A percentile compares a stretch with the other conserved stretches of the same genome.
phyloP scores from a whole-genome alignment of 2,888 invertebrate genomes.

The Cyaniris semiargus region DNA sequence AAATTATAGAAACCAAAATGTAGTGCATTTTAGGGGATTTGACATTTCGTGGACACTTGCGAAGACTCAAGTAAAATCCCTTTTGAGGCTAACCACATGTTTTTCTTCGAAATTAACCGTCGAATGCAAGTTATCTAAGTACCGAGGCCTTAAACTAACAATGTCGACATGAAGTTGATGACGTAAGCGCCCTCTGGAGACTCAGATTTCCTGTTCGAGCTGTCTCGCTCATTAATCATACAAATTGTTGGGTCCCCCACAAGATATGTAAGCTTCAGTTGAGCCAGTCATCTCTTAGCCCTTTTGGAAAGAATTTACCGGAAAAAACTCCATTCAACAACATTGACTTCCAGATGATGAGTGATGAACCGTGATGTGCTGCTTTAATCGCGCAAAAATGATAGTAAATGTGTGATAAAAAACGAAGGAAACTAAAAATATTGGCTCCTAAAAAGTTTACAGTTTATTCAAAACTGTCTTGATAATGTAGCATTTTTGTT shows the following conservation, averaged over 20 bases:
- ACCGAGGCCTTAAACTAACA: background rate
- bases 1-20: too few relatives aligned
- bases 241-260: conserved; percentile 54
- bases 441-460: too few relatives aligned
- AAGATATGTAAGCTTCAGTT: conserved; percentile 60
- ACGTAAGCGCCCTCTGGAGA: conserved; percentile 58
- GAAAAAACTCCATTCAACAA: conserved; percentile 50
- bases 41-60: too few relatives aligned
- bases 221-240: conserved; percentile 59
- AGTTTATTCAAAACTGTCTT: too few relatives aligned
- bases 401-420: background rate
- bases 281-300: conserved; percentile 64
- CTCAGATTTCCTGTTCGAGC: conserved; percentile 49
- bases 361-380: conserved; percentile 37
- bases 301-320: conserved; percentile 50
- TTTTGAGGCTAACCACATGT: background rate
- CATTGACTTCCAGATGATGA: conserved; percentile 44
- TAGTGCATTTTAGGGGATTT: too few relatives aligned
- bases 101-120: background rate
- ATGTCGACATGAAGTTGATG: conserved; percentile 46
- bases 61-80: background rate
- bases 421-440: background rate
- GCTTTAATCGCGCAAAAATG: conserved; percentile 1
- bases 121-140: background rate
- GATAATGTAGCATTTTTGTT: too few relatives aligned